Evolutionary conservation across 1,140 invertebrate species (phyloP).

Genomic region (Metopolophium dirhodum): DNA sequence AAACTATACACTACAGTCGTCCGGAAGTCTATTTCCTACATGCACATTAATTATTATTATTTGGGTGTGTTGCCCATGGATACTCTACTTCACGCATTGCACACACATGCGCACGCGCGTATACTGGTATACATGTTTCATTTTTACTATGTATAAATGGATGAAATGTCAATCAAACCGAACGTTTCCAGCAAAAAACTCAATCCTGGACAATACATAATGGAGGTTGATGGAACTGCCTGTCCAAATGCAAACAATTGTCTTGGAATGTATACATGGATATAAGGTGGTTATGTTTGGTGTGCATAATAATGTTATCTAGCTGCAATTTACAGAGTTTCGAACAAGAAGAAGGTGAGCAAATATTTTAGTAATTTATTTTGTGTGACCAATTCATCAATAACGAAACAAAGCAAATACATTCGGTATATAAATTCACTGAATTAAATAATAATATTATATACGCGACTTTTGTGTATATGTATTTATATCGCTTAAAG

Average conservation of each 20-base stretch:
- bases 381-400: background rate
- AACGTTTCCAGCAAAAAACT: constrained; percentile 7
- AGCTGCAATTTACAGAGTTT: constrained; percentile 8
- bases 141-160: constrained; percentile 5
- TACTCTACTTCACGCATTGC: constrained; percentile 37
- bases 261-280: constrained; percentile 53
- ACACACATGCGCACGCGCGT: constrained; percentile 23
- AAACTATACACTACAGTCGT: constrained; percentile 15
- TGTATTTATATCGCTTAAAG: background rate
- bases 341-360: constrained; percentile 42
- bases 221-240: constrained; percentile 22
- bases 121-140: background rate
- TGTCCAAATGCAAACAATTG: constrained; percentile 34
- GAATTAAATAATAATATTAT: background rate
- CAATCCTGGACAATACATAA: background rate
- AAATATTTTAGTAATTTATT: background rate
- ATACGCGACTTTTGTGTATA: background rate
- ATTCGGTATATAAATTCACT: background rate
- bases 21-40: constrained; percentile 54
- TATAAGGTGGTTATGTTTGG: constrained; percentile 34
- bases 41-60: constrained; percentile 50
- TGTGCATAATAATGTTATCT: constrained; percentile 59
- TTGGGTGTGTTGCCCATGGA: constrained; percentile 52
- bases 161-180: constrained; percentile 24
- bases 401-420: background rate